phyloP scores from a whole-genome alignment of 37 sponge, comb jelly and placozoan genomes.

The Ianthella basta region DNA sequence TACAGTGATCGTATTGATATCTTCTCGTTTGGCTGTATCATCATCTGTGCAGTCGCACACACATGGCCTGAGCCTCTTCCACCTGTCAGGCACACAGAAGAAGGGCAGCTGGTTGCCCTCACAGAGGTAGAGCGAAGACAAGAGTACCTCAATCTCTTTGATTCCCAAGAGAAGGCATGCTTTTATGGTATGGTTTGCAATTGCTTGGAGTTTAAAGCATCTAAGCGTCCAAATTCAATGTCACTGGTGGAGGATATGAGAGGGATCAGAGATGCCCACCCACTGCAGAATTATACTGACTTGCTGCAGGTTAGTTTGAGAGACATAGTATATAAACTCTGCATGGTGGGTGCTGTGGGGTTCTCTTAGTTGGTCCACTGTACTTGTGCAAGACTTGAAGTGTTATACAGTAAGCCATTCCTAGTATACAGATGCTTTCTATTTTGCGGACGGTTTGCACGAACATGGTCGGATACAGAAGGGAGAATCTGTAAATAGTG shows the following conservation, averaged over 20 bases:
- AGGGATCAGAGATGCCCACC: too few relatives aligned
- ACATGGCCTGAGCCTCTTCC: constrained; percentile 34
- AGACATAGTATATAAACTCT: too few relatives aligned
- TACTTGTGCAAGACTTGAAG: too few relatives aligned
- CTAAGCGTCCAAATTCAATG: constrained; percentile 21
- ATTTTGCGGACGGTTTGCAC: too few relatives aligned
- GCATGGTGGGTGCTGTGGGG: too few relatives aligned
- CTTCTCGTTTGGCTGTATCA: constrained; percentile 60
- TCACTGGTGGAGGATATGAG: neutral
- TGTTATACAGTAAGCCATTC: too few relatives aligned
- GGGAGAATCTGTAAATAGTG: too few relatives aligned
- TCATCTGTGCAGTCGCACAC: constrained; percentile 48
- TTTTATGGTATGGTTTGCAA: constrained; percentile 7
- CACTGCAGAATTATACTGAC: too few relatives aligned
- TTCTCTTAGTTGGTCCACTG: too few relatives aligned
- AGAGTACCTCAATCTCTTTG: constrained; percentile 16
- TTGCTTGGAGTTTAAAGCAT: constrained; percentile 37
- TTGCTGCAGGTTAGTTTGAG: too few relatives aligned
- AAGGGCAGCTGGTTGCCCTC: constrained; percentile 15
- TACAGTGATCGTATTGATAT: constrained; percentile 38
- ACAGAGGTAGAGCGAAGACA: constrained; percentile 50
- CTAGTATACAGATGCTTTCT: too few relatives aligned
- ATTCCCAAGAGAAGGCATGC: neutral
- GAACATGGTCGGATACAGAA: too few relatives aligned
- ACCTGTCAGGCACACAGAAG: neutral